Evolutionary conservation across 2,888 invertebrate species (phyloP).

Genomic region (Neuroscelio doddi): DNA sequence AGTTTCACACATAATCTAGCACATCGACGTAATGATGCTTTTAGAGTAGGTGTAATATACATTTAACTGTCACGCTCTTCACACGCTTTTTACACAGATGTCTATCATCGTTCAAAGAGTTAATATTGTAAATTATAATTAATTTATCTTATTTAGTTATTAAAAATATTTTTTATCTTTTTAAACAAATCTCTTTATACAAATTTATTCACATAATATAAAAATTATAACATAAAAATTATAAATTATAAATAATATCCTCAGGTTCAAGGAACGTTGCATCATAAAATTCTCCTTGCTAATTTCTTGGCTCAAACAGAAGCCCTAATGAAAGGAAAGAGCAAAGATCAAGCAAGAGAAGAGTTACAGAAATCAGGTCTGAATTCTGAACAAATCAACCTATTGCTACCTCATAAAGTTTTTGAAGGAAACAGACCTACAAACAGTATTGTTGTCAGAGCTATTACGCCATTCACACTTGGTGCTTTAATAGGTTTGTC

Average conservation of each 20-base stretch:
- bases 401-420: slow-evolving; percentile 95
- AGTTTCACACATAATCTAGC: no score
- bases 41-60: no score
- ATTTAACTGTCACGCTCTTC: no score
- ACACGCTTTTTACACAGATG: no score
- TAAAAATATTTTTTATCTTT: neutral
- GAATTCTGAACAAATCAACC: slow-evolving; percentile 80
- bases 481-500: slow-evolving; percentile 93
- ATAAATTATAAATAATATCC: neutral
- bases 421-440: slow-evolving; percentile 98
- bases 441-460: slow-evolving; percentile 94
- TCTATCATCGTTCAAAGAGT: no score
- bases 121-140: no score
- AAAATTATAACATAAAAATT: neutral
- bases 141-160: no score
- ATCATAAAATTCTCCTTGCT: slow-evolving; percentile 95
- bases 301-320: slow-evolving; percentile 99
- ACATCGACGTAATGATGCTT: no score
- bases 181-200: neutral
- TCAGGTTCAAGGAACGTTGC: slow-evolving; percentile 79
- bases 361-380: slow-evolving; percentile 89
- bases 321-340: slow-evolving; percentile 92
- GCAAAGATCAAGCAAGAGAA: slow-evolving; percentile 78
- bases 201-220: slow-evolving; percentile 2
- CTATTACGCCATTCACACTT: slow-evolving; percentile 92